Evolutionary conservation across 2,888 invertebrate genomes (phyloP).

Genomic region (Aspidiotus destructor): DNA sequence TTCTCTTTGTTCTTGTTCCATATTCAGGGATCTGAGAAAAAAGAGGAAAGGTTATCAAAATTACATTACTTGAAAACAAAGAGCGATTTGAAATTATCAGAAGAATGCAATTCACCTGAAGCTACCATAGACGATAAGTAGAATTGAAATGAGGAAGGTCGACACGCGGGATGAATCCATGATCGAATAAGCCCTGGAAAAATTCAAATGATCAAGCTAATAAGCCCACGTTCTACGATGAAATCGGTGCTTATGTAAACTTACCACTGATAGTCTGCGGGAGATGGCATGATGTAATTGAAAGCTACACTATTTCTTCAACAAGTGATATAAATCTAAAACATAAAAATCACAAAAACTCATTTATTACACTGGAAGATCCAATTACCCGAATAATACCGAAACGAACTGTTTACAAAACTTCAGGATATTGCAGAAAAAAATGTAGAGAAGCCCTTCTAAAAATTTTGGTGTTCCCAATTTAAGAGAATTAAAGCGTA

Average conservation of each 20-base stretch:
- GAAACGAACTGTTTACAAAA: no score
- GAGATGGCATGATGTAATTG: conserved; percentile 43
- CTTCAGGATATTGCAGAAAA: no score
- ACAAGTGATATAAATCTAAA: background rate
- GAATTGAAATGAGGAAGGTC: conserved; percentile 92
- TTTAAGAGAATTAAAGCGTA: no score
- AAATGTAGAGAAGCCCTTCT: no score
- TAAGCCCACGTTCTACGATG: no score
- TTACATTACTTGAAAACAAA: background rate
- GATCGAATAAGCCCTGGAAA: conserved; percentile 91
- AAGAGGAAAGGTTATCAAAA: conserved; percentile 22
- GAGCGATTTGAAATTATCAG: conserved; percentile 1
- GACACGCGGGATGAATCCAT: conserved; percentile 96
- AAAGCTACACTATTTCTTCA: background rate
- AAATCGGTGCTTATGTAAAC: no score
- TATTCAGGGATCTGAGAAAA: conserved; percentile 68
- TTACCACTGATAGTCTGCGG: conserved; percentile 47
- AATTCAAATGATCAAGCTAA: no score
- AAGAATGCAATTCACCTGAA: conserved; percentile 51
- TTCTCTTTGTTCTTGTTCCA: conserved; percentile 88
- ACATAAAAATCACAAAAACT: no score
- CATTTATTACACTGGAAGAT: no score
- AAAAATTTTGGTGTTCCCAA: no score
- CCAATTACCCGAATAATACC: no score
- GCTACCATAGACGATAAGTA: conserved; percentile 93